Conservation (phyloP, 2,888 invertebrate species). For the Cepaea hortensis region DNA sequence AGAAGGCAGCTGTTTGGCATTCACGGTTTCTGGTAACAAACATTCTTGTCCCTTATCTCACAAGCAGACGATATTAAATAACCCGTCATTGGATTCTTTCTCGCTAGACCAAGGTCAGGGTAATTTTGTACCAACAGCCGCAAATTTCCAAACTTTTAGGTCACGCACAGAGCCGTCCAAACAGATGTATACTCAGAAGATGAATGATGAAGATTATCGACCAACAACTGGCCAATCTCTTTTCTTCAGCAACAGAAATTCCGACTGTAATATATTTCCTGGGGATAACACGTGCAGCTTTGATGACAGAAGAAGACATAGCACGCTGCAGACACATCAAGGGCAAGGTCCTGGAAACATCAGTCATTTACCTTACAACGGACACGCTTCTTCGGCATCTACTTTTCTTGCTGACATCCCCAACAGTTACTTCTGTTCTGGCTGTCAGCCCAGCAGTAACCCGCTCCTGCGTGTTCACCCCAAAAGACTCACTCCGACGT, state of each 20-base stretch:
- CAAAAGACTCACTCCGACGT: background rate
- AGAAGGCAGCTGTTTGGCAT: background rate
- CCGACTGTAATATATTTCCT: background rate
- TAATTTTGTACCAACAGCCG: background rate
- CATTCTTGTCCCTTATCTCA: background rate
- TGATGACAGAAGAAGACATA: background rate
- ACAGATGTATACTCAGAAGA: no score
- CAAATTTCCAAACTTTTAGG: background rate
- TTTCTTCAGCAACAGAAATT: background rate
- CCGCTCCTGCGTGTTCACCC: background rate
- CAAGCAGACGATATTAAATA: background rate
- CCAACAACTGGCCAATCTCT: background rate
- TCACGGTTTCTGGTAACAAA: background rate
- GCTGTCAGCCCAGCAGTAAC: background rate
- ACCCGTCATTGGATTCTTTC: background rate
- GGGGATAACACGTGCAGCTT: background rate
- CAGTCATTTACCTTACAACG: background rate
- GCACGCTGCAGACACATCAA: background rate
- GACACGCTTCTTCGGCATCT: background rate
- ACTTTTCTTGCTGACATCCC: slow-evolving; percentile 16
- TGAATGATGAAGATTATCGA: background rate
- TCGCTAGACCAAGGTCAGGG: background rate
- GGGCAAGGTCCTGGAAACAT: background rate
- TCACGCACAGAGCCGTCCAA: background rate
- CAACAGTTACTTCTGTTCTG: background rate